Evolutionary conservation across 1,140 invertebrate species (phyloP), one percentile per base, ranked within the genome.

Genomic region (Calycopis cecrops): DNA sequence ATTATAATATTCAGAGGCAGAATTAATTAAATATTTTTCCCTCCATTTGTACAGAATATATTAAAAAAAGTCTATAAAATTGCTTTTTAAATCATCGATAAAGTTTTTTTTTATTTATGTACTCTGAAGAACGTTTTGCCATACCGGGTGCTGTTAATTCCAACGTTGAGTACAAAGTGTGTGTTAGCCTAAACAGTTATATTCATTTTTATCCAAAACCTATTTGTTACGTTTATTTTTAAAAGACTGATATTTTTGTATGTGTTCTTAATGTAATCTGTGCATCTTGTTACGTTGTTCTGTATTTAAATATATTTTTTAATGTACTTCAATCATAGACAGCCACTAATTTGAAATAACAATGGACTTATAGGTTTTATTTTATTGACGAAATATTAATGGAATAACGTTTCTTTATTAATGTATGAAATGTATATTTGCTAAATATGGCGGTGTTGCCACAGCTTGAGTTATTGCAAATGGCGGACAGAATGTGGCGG

Each of bases 141-240:
- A 69, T 71, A 66, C 58, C 44, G 58, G 69, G 69, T 71, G 66
- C 66, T 69, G 69, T 55, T 67, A 65, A 68, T 69, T 71, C 69
- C 66, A 71, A 67, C 63, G 56, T 69, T 62, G 69, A 71, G 69
- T 69, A 71, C 65, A 67, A 67, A 71, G 21, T 48, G 52, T 48
- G 49, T 60, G 52, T 62, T 62, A 60, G 37, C 53, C 35, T 35
- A 52, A 58, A 10, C 48, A 55, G 17, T 44, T 50, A 48, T 52
- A n/a, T 47, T 50, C 42, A 48, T 52, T 59, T 63, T 21, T 57
- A 38, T 54, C 56, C 48, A 57, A 59, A 60, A 14, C 38, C 14
- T 44, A 28, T 28, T 28, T 28, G 21, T 37, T 56, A 42, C 57
- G 56, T 63, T 61, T 52, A 59, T 67, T 62, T 69, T 40, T 44